Evolutionary conservation across 2,888 invertebrate species (phyloP).

Genomic region (Venusia cambrica): DNA sequence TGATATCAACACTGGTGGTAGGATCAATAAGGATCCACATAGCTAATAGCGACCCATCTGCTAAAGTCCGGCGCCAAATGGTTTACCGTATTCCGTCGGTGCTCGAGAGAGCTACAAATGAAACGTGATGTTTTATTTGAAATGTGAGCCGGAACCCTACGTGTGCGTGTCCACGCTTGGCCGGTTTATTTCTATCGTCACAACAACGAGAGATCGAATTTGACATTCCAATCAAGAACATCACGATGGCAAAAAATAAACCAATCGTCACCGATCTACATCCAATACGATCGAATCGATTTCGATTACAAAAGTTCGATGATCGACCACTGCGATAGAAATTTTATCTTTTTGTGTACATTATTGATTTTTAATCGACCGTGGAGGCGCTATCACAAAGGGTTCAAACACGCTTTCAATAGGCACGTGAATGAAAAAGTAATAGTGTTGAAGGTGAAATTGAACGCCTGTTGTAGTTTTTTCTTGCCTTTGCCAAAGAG

Average conservation of each 20-base stretch:
- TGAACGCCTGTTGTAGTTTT: conserved; percentile 19
- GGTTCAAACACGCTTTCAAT: conserved; percentile 33
- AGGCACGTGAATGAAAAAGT: conserved; percentile 34
- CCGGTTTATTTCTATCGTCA: too few species aligned
- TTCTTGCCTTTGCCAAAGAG: too few species aligned
- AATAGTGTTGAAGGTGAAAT: conserved; percentile 16
- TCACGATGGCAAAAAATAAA: conserved; percentile 16
- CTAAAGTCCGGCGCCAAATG: too few species aligned
- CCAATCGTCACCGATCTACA: conserved; percentile 49
- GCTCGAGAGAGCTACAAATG: too few species aligned
- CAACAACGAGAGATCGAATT: too few species aligned
- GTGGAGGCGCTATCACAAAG: conserved; percentile 54
- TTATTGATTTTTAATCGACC: conserved; percentile 75
- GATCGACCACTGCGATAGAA: conserved; percentile 72
- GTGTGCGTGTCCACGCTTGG: too few species aligned
- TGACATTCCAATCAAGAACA: conserved; percentile 11
- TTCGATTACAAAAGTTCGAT: conserved; percentile 68
- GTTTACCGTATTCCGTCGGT: too few species aligned
- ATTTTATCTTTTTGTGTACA: conserved; percentile 63
- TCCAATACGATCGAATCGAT: conserved; percentile 71
- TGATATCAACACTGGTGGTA: too few species aligned
- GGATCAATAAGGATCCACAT: too few species aligned
- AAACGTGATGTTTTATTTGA: too few species aligned
- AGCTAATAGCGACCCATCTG: too few species aligned
- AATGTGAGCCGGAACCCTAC: too few species aligned